A percentile compares a stretch with the other conserved stretches of the same genome.
Evolutionary conservation across 1,140 invertebrate species (phyloP).

Genomic region (Tetragonula clypearis): DNA sequence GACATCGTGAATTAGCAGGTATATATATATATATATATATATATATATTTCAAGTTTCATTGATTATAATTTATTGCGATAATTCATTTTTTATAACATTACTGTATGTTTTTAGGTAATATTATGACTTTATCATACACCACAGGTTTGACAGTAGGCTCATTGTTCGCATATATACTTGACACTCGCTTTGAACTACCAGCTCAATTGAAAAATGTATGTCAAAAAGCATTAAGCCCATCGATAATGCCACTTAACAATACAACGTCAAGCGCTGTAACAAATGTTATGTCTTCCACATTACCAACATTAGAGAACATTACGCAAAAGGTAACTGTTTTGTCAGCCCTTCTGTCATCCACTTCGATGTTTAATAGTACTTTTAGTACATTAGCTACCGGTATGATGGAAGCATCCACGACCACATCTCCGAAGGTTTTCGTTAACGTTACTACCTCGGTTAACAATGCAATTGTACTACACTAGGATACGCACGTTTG

Average conservation of each 20-base stretch:
- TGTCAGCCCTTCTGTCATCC: conserved; percentile 62
- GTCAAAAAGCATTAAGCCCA: conserved; percentile 56
- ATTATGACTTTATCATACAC: conserved; percentile 96
- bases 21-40: not conserved
- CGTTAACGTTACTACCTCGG: conserved; percentile 70
- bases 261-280: conserved; percentile 64
- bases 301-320: conserved; percentile 64
- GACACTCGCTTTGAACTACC: conserved; percentile 88
- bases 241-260: conserved; percentile 31
- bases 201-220: conserved; percentile 73
- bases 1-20: conserved; percentile 90
- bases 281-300: conserved; percentile 64
- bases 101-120: conserved; percentile 85
- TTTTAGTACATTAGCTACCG: conserved; percentile 39
- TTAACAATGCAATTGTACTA: conserved; percentile 72
- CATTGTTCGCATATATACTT: conserved; percentile 91
- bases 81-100: not conserved
- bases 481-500: conserved; percentile 64
- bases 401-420: conserved; percentile 57
- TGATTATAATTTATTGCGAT: not conserved
- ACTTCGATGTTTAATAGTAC: conserved; percentile 67
- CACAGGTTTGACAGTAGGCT: conserved; percentile 91
- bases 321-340: conserved; percentile 62
- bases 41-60: conserved; percentile 21
- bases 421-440: conserved; percentile 71